These are phyloP conservation scores for Octomys mimax DNA, from an alignment of 2,797 vertebrate species.

Conservation along the genomic window DNA sequence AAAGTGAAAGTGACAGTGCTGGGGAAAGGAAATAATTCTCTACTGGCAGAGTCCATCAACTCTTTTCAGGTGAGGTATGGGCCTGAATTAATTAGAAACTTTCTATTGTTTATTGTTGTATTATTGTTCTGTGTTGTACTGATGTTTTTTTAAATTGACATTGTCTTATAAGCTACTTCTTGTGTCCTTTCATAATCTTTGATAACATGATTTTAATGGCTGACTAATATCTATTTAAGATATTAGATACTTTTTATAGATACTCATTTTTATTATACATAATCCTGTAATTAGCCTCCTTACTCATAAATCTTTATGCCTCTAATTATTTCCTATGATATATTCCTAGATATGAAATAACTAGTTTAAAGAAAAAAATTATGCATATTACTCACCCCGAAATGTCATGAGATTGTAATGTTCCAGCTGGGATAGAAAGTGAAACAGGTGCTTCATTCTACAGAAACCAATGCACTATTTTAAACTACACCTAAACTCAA, in stretches of 20 bases:
- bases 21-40: slow-evolving; percentile 70
- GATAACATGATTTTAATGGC: neutral
- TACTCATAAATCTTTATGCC: slow-evolving; percentile 31
- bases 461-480: slow-evolving; percentile 93
- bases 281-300: slow-evolving; percentile 27
- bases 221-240: neutral
- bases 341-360: slow-evolving; percentile 2
- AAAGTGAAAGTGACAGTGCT: slow-evolving; percentile 88
- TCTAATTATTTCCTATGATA: slow-evolving; percentile 28
- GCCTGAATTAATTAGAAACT: slow-evolving; percentile 19
- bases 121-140: neutral
- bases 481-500: slow-evolving; percentile 87
- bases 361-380: slow-evolving; percentile 18
- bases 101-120: neutral
- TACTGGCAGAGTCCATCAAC: slow-evolving; percentile 87
- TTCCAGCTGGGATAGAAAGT: neutral
- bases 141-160: neutral
- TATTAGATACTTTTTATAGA: slow-evolving; percentile 40
- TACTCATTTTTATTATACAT: slow-evolving; percentile 18
- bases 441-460: slow-evolving; percentile 59
- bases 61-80: slow-evolving; percentile 90
- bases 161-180: neutral
- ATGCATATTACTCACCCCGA: neutral
- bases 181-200: slow-evolving; percentile 44
- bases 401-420: neutral